Evolutionary conservation across 2,888 invertebrate genomes (phyloP).

Genomic region (Sthenelais limicola): DNA sequence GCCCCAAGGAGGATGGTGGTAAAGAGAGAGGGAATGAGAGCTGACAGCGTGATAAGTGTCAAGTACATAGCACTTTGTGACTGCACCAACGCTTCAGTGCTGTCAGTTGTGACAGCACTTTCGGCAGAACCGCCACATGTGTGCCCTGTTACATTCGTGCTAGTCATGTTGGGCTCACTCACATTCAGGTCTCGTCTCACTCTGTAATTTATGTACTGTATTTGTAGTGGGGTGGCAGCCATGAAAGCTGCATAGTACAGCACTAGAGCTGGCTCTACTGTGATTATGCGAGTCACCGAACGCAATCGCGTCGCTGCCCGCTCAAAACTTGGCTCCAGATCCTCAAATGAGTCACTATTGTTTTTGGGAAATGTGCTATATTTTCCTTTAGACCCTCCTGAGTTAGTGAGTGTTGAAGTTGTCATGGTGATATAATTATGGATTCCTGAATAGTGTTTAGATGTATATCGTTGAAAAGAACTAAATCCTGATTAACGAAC

Average conservation of each 20-base stretch:
- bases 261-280: constrained; percentile 25
- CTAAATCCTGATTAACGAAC: too few species aligned
- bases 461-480: too few species aligned
- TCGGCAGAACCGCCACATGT: not conserved
- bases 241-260: constrained; percentile 3
- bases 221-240: constrained; percentile 18
- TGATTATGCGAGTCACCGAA: not conserved
- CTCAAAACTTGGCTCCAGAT: too few species aligned
- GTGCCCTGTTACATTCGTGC: too few species aligned
- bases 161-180: not conserved
- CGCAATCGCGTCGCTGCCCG: not conserved
- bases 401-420: too few species aligned
- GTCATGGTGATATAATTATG: too few species aligned
- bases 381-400: too few species aligned
- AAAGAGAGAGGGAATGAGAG: not conserved
- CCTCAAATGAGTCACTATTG: too few species aligned
- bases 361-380: too few species aligned
- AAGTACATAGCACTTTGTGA: not conserved
- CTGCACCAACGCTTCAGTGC: not conserved
- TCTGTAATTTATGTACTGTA: constrained; percentile 22
- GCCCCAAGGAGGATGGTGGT: constrained; percentile 7
- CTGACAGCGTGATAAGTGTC: constrained; percentile 5
- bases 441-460: too few species aligned
- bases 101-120: not conserved
- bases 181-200: not conserved